Base-by-base conservation (phyloP, 2,797 vertebrate genomes). In the Paedocypris micromegethes region DNA sequence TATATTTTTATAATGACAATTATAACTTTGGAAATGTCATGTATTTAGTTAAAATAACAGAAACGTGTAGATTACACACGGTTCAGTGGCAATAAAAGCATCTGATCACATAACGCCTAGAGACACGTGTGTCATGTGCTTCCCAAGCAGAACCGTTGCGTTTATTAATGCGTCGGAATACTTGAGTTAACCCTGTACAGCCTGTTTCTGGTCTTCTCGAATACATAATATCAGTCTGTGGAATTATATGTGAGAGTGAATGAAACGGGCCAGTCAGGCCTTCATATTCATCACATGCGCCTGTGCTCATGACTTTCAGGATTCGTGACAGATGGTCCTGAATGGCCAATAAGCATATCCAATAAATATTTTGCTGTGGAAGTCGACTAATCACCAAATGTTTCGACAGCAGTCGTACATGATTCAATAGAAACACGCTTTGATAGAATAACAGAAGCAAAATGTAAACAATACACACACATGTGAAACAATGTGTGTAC, bases 81-180 rank as follows among this genome's bases (percentile, higher is more conserved):
- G 23, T 23, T 23, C 23, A 23, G 23, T 23, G 23, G 23, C 23
- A 23, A 23, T 46, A 57, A 64, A 39, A 63, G 49, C 38, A 40
- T 50, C 42, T 58, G 60, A 56, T 69, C 68, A 59, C 61, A 60
- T 72, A 69, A 74, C 51, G 52, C 48, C 37, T 2, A 60, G 53
- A 61, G 54, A 47, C 56, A 72, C 55, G 61, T 60, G 47, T 58
- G 57, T 49, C 66, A 69, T 66, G 62, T 68, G 68, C 54, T 37
- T 46, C 39, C 4, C 47, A 6, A 42, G 9, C 41, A 53, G 49
- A 57, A 9, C 46, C 58, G 5, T 9, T 7, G 41, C 66, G 69
- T 66, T 69, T 74, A 69, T 78, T 46, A 64, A 66, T 76, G 62
- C 55, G 40, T 50, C 60, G 9, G 38, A 70, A 64, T 64, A 74